phyloP scores from a whole-genome alignment of 1,140 invertebrate species.

The Heliconius himera region DNA sequence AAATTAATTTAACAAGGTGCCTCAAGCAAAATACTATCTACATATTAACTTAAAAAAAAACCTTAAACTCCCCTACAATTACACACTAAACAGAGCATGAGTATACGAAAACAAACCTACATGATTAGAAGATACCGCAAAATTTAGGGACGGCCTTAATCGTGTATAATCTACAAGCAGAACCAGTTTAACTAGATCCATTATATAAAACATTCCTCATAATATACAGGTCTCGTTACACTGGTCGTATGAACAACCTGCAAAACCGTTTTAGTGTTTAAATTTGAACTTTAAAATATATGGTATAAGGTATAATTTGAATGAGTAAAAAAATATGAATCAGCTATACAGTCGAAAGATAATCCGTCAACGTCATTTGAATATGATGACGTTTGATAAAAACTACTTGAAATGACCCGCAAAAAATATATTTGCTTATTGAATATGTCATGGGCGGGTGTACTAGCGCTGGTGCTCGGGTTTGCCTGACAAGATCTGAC shows the following conservation, averaged over 20 bases:
- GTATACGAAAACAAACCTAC: slow-evolving; percentile 56
- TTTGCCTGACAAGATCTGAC: slow-evolving; percentile 23
- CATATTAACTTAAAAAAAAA: background rate
- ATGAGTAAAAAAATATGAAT: background rate
- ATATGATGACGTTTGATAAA: slow-evolving; percentile 46
- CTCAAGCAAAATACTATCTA: background rate
- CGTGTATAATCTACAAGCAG: slow-evolving; percentile 45
- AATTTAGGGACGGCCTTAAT: slow-evolving; percentile 46
- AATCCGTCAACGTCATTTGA: slow-evolving; percentile 52
- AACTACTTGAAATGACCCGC: slow-evolving; percentile 31
- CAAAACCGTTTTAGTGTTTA: background rate
- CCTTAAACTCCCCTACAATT: slow-evolving; percentile 30
- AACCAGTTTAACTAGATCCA: slow-evolving; percentile 37
- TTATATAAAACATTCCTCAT: background rate
- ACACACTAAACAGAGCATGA: slow-evolving; percentile 47
- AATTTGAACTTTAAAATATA: background rate
- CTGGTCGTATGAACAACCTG: background rate
- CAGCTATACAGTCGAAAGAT: slow-evolving; percentile 36
- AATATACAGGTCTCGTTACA: background rate
- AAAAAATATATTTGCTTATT: slow-evolving; percentile 46
- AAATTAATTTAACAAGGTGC: slow-evolving; percentile 9
- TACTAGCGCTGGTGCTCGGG: slow-evolving; percentile 1
- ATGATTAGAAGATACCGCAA: slow-evolving; percentile 50
- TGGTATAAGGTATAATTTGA: background rate
- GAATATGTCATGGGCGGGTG: slow-evolving; percentile 34